Evolutionary conservation across 2,113 vertebrate genomes (phyloP), one percentile per base, ranked within the genome.

Genomic region (Quiscalus mexicanus): DNA sequence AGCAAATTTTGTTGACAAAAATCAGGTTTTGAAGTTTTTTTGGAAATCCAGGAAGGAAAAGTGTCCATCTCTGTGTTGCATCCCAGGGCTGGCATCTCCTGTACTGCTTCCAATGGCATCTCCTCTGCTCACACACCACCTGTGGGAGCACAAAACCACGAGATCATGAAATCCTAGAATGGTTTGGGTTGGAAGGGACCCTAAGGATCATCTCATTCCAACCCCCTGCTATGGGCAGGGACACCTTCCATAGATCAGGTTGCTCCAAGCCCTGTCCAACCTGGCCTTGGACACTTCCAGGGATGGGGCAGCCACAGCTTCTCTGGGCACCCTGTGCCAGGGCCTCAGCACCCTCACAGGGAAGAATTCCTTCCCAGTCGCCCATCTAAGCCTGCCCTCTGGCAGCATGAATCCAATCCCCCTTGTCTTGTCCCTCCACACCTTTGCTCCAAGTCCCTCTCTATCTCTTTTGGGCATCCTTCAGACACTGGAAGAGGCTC

Each of bases 51-150:
- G 25, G 47, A 50, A 27, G 27, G 21, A 33, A 50, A 65, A 22
- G 3, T 3, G 0, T 44, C 37, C 0, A 0, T n/a, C 13, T 88
- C 41, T 17, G 8, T 5, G 31, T 37, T 31, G 14, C 3, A 1
- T 37, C 41, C 8, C 58, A 42, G 18, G 11, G 39, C 58, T 55
- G 71, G 5, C 44, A 23, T 35, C 28, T 81, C 52, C 64, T 5
- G 13, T 31, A 11, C 22, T 0, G 0, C 28, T 84, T 44, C 68
- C 0, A 0, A 1, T 12, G 25, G 28, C 60, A 30, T 52, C 79
- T 63, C 39, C 70, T 75, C 58, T n/a, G 68, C 49, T 69, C 14
- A 11, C 11, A 7, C 30, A 3, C 11, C 6, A 5, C 56, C 56
- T 23, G 62, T 2, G 5, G 84, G 58, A 79, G 21, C 39, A 63